A percentile compares a stretch with the other conserved stretches of the same genome.
Evolutionary conservation across 2,113 vertebrate species (phyloP).

Genomic region (Vombatus ursinus): DNA sequence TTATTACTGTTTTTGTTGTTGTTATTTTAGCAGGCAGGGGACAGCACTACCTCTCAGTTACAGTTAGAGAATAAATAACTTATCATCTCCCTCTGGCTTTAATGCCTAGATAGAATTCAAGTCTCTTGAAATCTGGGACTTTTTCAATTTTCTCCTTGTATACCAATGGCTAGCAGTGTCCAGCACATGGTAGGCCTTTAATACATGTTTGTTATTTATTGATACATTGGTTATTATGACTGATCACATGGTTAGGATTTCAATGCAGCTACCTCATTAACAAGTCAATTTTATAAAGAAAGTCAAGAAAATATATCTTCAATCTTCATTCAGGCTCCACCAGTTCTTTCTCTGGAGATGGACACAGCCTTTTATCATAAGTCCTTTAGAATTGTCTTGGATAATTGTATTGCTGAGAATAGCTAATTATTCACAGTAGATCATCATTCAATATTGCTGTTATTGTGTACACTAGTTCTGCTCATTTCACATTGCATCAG

Average conservation of each 20-base stretch:
- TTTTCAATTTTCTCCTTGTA: neutral
- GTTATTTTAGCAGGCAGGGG: neutral
- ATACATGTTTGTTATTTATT: neutral
- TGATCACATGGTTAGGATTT: constrained; percentile 51
- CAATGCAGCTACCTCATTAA: constrained; percentile 40
- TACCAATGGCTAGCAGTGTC: neutral
- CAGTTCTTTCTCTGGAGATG: too few relatives aligned
- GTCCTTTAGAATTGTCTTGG: too few relatives aligned
- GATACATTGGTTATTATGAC: constrained; percentile 42
- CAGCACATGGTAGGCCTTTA: neutral
- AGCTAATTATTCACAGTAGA: too few relatives aligned
- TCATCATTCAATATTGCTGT: too few relatives aligned
- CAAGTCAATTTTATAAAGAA: constrained; percentile 16
- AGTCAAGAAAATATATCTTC: too few relatives aligned
- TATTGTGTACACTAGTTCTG: too few relatives aligned
- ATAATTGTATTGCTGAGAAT: too few relatives aligned
- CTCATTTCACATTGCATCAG: neutral
- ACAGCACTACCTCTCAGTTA: neutral
- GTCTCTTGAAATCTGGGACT: neutral
- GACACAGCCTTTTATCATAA: too few relatives aligned
- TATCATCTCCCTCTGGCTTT: constrained; percentile 34
- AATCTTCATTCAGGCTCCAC: too few relatives aligned
- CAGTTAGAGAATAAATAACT: constrained; percentile 22
- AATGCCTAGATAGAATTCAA: neutral
- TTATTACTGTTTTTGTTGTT: neutral